phyloP scores from a whole-genome alignment of 2,888 invertebrate species.

The Tetragonisca angustula region DNA sequence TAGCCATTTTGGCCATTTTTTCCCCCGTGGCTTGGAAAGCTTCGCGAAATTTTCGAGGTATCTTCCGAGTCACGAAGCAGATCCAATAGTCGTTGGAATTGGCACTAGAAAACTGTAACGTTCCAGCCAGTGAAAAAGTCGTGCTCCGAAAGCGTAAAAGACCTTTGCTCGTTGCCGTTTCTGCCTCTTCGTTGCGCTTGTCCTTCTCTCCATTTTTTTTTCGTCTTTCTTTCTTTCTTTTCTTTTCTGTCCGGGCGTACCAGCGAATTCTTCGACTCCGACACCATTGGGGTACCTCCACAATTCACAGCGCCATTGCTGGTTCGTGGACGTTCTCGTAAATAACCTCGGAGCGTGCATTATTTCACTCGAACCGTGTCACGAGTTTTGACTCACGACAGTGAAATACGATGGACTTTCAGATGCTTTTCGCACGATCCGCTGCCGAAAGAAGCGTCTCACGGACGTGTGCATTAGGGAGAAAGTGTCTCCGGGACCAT shows the following conservation, averaged over 20 bases:
- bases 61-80: slow-evolving; percentile 48
- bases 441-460: slow-evolving; percentile 19
- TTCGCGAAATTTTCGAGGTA: not conserved
- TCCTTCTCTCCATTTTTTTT: slow-evolving; percentile 29
- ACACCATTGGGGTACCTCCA: slow-evolving; percentile 45
- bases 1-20: no score
- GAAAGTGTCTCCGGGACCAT: not conserved
- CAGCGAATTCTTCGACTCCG: slow-evolving; percentile 68
- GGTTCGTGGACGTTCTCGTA: slow-evolving; percentile 63
- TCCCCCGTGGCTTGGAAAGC: not conserved
- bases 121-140: slow-evolving; percentile 65
- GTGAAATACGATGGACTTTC: slow-evolving; percentile 69
- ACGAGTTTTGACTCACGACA: slow-evolving; percentile 72
- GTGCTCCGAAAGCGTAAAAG: slow-evolving; percentile 66
- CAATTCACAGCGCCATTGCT: slow-evolving; percentile 70
- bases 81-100: slow-evolving; percentile 67
- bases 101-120: slow-evolving; percentile 60
- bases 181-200: slow-evolving; percentile 9
- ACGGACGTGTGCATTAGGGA: not conserved
- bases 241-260: slow-evolving; percentile 40
- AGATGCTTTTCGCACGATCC: slow-evolving; percentile 50
- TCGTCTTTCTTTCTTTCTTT: slow-evolving; percentile 1
- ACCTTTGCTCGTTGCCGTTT: slow-evolving; percentile 45
- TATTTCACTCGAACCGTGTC: slow-evolving; percentile 69
- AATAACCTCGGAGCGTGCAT: slow-evolving; percentile 71